Conservation (phyloP, 2,113 vertebrate species). For the Gymnogyps californianus region DNA sequence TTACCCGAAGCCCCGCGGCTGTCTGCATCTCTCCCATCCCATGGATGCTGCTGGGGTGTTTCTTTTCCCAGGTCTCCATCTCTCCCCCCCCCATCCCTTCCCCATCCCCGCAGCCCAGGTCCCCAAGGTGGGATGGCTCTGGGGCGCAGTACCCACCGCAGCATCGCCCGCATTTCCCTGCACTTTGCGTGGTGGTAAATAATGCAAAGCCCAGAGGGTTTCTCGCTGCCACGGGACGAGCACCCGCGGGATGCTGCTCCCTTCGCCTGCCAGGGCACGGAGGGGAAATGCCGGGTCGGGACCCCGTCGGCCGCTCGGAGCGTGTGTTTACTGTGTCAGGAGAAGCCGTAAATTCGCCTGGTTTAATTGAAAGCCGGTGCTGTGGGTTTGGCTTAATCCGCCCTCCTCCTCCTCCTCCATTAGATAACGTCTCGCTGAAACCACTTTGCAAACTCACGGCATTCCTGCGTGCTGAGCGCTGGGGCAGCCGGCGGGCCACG, state of each 20-base stretch:
- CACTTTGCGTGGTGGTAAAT: not conserved
- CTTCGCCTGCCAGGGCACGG: not conserved
- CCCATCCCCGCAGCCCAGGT: not conserved
- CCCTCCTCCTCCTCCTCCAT: conserved; percentile 66
- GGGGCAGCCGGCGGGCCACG: not conserved
- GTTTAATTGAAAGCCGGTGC: conserved; percentile 65
- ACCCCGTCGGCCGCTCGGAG: not conserved
- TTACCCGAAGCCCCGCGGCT: accelerated
- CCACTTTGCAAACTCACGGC: conserved; percentile 68
- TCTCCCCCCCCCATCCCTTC: not conserved
- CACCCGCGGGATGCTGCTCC: not conserved
- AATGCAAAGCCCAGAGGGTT: not conserved
- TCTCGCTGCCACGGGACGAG: accelerated
- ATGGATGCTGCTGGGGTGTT: not conserved
- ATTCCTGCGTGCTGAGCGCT: conserved; percentile 60
- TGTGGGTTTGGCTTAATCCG: conserved; percentile 67
- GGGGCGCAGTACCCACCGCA: accelerated
- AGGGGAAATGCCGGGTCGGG: not conserved
- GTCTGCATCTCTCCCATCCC: not conserved
- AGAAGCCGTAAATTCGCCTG: conserved; percentile 15
- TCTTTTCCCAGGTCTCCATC: not conserved
- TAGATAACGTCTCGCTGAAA: conserved; percentile 72
- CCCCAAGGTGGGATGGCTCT: accelerated
- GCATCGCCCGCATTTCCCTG: not conserved
- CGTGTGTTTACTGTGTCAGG: not conserved